Conservation (phyloP, 2,797 vertebrate genomes). For the Rhincodon typus region DNA sequence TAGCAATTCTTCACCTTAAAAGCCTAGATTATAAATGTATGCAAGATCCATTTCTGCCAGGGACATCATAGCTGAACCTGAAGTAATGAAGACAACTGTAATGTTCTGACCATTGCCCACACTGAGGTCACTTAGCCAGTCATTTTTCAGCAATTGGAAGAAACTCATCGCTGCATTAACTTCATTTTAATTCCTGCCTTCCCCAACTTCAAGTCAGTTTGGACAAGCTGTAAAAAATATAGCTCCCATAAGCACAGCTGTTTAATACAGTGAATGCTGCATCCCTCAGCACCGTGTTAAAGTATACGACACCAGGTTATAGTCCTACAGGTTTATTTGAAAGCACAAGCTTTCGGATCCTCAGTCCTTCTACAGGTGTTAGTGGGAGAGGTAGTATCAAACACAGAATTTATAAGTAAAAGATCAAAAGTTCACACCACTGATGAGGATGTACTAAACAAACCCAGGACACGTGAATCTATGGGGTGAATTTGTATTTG, state of each 20-base stretch:
- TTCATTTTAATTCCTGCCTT: background rate
- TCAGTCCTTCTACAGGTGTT: too few relatives aligned
- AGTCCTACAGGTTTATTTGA: too few relatives aligned
- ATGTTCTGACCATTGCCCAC: too few relatives aligned
- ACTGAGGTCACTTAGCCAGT: background rate
- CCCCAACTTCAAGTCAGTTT: background rate
- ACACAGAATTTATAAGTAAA: too few relatives aligned
- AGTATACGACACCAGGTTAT: too few relatives aligned
- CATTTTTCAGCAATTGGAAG: background rate
- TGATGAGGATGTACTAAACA: too few relatives aligned
- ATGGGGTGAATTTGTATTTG: too few relatives aligned
- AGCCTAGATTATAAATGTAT: background rate
- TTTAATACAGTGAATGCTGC: background rate
- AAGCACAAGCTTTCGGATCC: too few relatives aligned
- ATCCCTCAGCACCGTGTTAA: background rate
- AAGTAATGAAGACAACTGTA: too few relatives aligned
- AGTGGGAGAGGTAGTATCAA: too few relatives aligned
- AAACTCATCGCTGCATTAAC: background rate
- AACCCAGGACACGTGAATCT: too few relatives aligned
- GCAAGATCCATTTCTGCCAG: background rate
- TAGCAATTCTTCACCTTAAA: background rate
- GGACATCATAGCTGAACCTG: background rate
- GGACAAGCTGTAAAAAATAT: background rate
- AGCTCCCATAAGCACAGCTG: background rate
- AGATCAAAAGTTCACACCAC: too few relatives aligned